Evolutionary conservation across 1,140 invertebrate species (phyloP), one percentile per base, ranked within the genome.

Genomic region (Lucilia cuprina): DNA sequence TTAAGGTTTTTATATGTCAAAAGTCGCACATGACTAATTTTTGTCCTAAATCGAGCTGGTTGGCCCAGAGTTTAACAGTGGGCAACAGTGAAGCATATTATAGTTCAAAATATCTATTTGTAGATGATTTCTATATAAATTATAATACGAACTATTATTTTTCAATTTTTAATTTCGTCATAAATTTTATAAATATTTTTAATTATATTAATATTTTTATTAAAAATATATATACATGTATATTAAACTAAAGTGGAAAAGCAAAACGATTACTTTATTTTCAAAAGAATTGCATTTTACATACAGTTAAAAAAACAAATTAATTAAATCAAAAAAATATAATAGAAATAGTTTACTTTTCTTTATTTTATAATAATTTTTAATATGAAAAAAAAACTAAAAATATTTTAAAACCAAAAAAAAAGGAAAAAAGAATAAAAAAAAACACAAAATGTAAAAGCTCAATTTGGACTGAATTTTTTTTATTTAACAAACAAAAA

Each of bases 401-500:
- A 60, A 25, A 82, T 82, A 47, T 80, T 41, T n/a, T 14, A 4
- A 77, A 77, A 77, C 5, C 17, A 34, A 49, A 49, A 82, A 82
- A 12, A 12, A n/a, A n/a, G n/a, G n/a, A n/a, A 65, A 14, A 82
- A 82, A 82, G 17, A 87, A 82, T 83, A 85, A 86, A 77, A n/a
- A 87, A 86, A 85, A 87, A 85, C 85, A 86, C 86, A 84, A 86
- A 88, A 87, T 85, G 83, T 84, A 88, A 87, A 88, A 89, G 88
- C 88, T 89, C 88, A 89, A 89, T 89, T 88, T 89, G 87, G 88
- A 89, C 88, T 89, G 88, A 89, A 82, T 88, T 88, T 87, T n/a
- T 41, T 86, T 89, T 60, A 60, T 60, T 78, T 78, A 19, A 78
- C n/a, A 78, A 75, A 35, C 74, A 75, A 75, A 75, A 75, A 10